A percentile compares a stretch with the other conserved stretches of the same genome.
These are phyloP conservation scores for Diadegma fenestrale DNA, from an alignment of 2,888 invertebrate species.

Conservation along the genomic window DNA sequence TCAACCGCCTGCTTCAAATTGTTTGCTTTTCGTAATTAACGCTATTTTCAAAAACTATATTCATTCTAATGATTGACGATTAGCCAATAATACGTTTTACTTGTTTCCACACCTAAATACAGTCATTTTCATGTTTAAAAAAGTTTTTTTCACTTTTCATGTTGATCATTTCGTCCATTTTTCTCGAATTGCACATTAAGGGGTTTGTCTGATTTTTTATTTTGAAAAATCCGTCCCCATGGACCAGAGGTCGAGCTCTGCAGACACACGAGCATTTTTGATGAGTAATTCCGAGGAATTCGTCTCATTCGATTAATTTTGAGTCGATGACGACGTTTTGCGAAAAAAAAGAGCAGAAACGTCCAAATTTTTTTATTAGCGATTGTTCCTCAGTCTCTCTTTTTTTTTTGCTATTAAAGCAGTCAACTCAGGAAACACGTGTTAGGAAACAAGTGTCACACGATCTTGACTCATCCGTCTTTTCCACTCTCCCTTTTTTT, in stretches of 20 bases:
- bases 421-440: constrained; percentile 69
- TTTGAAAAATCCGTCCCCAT: neutral
- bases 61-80: neutral
- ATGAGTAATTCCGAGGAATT: neutral
- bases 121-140: neutral
- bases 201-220: neutral
- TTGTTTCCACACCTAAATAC: neutral
- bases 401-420: constrained; percentile 1
- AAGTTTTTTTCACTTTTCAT: neutral
- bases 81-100: neutral
- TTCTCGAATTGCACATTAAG: neutral
- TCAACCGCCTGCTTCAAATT: neutral
- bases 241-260: neutral
- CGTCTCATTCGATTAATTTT: neutral
- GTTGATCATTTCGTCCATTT: neutral
- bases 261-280: neutral
- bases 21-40: constrained; percentile 4
- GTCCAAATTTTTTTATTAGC: neutral
- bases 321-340: neutral
- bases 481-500: constrained; percentile 12
- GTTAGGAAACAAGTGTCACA: constrained; percentile 78
- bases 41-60: neutral
- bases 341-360: neutral
- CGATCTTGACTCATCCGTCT: constrained; percentile 31
- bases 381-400: neutral